These are phyloP conservation scores for Cisticola juncidis DNA, from an alignment of 2,113 vertebrate genomes.

Conservation along the genomic window DNA sequence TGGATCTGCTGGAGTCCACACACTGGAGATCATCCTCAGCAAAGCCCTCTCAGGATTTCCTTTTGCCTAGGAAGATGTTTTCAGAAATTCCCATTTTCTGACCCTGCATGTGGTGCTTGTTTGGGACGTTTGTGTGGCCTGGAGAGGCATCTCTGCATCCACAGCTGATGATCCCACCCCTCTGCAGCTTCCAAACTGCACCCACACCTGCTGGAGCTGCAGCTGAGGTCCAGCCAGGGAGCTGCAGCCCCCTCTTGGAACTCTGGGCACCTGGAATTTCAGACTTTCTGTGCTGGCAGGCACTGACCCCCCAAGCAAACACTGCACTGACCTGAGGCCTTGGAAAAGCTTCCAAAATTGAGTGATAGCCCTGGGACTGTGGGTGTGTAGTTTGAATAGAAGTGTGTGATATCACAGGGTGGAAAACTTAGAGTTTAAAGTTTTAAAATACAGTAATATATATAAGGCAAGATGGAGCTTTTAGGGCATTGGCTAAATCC, in stretches of 20 bases:
- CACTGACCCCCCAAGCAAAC: no score
- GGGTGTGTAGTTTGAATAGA: no score
- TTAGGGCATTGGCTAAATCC: no score
- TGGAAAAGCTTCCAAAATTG: no score
- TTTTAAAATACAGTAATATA: no score
- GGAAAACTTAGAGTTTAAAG: no score
- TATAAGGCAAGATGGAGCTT: no score
- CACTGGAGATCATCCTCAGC: background rate
- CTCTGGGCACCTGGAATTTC: no score
- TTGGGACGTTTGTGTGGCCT: background rate
- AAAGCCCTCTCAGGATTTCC: background rate
- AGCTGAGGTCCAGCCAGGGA: background rate
- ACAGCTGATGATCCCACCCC: rapidly evolving
- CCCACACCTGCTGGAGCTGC: background rate
- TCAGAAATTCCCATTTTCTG: background rate
- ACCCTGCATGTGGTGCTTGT: rapidly evolving
- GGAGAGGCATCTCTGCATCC: background rate
- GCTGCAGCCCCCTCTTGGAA: background rate
- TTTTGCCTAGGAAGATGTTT: background rate
- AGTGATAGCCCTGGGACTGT: no score
- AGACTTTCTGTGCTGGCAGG: no score
- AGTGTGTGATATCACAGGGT: no score
- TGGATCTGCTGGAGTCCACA: background rate
- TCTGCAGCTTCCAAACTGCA: background rate
- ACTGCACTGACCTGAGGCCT: no score